Evolutionary conservation across 2,113 vertebrate genomes (phyloP).

Genomic region (Atlantisia rogersi): DNA sequence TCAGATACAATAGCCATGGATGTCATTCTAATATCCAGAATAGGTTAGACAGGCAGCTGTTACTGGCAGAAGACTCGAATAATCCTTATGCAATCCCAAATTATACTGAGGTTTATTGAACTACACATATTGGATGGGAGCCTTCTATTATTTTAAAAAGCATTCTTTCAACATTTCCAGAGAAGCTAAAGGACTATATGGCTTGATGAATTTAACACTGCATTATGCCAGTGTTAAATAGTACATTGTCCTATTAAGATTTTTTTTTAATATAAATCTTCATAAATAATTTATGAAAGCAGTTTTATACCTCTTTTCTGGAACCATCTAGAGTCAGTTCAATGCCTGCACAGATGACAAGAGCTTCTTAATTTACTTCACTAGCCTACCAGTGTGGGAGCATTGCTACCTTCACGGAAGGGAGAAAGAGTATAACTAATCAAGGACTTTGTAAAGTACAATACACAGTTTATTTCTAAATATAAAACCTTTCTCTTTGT

Average conservation of each 20-base stretch:
- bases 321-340: background rate
- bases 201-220: background rate
- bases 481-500: background rate
- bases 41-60: background rate
- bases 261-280: background rate
- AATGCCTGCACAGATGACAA: background rate
- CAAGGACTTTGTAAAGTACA: background rate
- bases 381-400: background rate
- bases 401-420: background rate
- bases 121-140: background rate
- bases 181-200: background rate
- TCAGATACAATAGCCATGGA: background rate
- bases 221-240: background rate
- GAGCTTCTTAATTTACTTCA: background rate
- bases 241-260: background rate
- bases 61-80: background rate
- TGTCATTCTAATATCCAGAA: background rate
- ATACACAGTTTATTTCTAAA: conserved; percentile 8
- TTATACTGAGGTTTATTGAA: background rate
- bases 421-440: background rate
- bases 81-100: background rate
- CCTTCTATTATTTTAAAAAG: background rate
- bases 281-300: background rate
- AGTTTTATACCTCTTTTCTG: background rate
- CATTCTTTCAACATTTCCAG: background rate